A percentile compares a stretch with the other conserved stretches of the same genome.
Evolutionary conservation across 2,888 invertebrate species (phyloP).

Genomic region (Junonia oenone): DNA sequence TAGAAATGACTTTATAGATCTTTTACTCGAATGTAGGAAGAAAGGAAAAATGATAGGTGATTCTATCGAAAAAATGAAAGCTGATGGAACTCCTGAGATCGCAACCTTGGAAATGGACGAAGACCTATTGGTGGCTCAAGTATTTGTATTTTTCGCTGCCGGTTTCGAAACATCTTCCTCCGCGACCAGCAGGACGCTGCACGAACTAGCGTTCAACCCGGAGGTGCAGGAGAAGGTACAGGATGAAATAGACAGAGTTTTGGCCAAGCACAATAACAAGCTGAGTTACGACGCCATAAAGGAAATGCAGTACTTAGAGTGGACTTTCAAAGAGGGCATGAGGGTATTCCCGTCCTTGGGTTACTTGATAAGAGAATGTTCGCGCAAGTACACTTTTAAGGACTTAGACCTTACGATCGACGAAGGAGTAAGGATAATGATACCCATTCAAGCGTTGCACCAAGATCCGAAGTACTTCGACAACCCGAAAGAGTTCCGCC

Average conservation of each 20-base stretch:
- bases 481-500: conserved; percentile 45
- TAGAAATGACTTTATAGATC: conserved; percentile 39
- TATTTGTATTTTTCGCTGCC: conserved; percentile 60
- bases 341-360: conserved; percentile 58
- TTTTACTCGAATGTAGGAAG: conserved; percentile 33
- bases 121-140: conserved; percentile 31
- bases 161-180: conserved; percentile 73
- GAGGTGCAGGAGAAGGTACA: conserved; percentile 48
- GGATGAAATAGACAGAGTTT: conserved; percentile 45
- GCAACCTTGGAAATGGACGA: conserved; percentile 28
- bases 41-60: conserved; percentile 35
- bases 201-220: conserved; percentile 52
- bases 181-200: conserved; percentile 54
- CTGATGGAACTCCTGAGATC: conserved; percentile 28
- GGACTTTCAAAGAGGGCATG: conserved; percentile 52
- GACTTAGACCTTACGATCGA: conserved; percentile 47
- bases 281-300: conserved; percentile 53
- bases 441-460: conserved; percentile 45
- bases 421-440: conserved; percentile 42
- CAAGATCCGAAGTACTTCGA: conserved; percentile 52
- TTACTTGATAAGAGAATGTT: conserved; percentile 43
- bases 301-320: conserved; percentile 56
- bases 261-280: conserved; percentile 39
- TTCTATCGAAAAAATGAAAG: conserved; percentile 31
- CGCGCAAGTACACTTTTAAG: conserved; percentile 43